Conservation (phyloP, 2,888 invertebrate genomes). For the Lasioglossum figueresi region DNA sequence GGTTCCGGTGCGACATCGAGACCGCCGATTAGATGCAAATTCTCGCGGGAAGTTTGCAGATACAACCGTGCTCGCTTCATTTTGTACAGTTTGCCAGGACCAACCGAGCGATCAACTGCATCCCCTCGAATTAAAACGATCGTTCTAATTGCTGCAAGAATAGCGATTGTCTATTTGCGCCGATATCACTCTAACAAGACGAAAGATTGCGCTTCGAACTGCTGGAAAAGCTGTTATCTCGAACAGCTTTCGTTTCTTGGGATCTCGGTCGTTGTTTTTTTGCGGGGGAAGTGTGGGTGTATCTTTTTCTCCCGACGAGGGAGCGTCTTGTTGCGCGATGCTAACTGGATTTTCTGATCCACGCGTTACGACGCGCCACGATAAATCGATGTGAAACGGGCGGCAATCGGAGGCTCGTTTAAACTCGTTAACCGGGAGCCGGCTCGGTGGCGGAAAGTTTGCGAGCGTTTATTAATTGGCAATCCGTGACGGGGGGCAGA, state of each 20-base stretch:
- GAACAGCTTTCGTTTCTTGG: not conserved
- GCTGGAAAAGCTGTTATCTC: not conserved
- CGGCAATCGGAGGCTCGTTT: conserved; percentile 23
- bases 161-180: not conserved
- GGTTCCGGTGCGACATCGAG: not conserved
- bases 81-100: not conserved
- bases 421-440: conserved; percentile 48
- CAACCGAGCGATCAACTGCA: not conserved
- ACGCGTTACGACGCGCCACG: not conserved
- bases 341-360: not conserved
- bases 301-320: not conserved
- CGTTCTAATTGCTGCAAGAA: not conserved
- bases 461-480: conserved; percentile 65
- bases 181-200: not conserved
- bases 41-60: not conserved
- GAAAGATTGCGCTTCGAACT: not conserved
- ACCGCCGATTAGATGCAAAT: not conserved
- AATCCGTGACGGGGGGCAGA: conserved; percentile 37
- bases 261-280: not conserved
- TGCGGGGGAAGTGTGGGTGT: not conserved
- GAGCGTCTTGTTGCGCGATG: not conserved
- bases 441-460: conserved; percentile 61
- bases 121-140: not conserved
- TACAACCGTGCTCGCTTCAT: not conserved
- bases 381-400: conserved; percentile 19